Evolutionary conservation across 2,888 invertebrate species (phyloP).

Genomic region (Toxonevra muliebris): DNA sequence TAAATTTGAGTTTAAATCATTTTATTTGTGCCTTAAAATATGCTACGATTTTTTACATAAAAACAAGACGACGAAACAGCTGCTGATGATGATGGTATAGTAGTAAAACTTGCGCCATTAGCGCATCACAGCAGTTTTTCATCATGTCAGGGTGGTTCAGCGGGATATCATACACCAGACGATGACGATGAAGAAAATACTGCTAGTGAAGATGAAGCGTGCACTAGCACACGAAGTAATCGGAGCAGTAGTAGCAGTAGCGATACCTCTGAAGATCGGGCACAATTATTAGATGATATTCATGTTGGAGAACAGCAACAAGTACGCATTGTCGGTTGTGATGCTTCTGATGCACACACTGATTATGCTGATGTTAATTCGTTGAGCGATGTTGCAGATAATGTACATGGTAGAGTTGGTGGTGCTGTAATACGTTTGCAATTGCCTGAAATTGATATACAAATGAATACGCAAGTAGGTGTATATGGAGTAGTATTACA

Average conservation of each 20-base stretch:
- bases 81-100: background rate
- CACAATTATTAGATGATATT: conserved; percentile 15
- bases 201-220: conserved; percentile 27
- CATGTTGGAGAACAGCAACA: conserved; percentile 19
- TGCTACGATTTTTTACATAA: too few relatives aligned
- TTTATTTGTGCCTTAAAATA: too few relatives aligned
- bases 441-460: conserved; percentile 34
- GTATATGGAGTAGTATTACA: background rate
- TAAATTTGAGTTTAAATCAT: too few relatives aligned
- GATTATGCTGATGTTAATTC: conserved; percentile 51
- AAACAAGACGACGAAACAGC: background rate
- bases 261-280: conserved; percentile 16
- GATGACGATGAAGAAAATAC: conserved; percentile 68
- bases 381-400: conserved; percentile 43
- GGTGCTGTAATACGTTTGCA: conserved; percentile 22
- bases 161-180: conserved; percentile 83
- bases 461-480: conserved; percentile 40
- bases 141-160: conserved; percentile 67
- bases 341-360: conserved; percentile 44
- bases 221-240: conserved; percentile 22
- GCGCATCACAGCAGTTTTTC: conserved; percentile 69
- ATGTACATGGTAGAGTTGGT: conserved; percentile 17
- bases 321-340: conserved; percentile 48
- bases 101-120: conserved; percentile 64
- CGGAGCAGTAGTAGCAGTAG: conserved; percentile 38